These are phyloP conservation scores for Coracopsis vasa DNA, from an alignment of 2,113 vertebrate genomes.

Conservation along the genomic window DNA sequence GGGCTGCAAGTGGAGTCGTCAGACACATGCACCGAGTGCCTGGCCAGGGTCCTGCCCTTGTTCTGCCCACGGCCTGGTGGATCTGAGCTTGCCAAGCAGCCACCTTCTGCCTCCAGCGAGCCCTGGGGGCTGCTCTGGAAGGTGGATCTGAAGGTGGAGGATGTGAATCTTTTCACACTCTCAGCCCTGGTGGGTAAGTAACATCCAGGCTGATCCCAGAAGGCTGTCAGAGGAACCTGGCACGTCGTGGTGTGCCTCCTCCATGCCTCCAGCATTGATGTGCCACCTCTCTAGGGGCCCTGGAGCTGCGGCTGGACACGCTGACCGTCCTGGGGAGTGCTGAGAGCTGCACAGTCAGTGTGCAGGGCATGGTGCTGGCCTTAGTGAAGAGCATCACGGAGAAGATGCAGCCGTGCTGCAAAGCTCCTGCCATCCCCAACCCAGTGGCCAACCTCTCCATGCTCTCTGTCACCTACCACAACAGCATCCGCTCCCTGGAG, in stretches of 20 bases:
- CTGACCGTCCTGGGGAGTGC: slow-evolving; percentile 80
- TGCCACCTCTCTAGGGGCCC: slow-evolving; percentile 78
- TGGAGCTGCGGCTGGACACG: slow-evolving; percentile 84
- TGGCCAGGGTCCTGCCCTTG: slow-evolving; percentile 86
- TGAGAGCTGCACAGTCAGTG: slow-evolving; percentile 80
- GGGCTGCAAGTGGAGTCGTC: slow-evolving; percentile 92
- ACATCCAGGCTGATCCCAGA: not conserved
- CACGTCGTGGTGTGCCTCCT: not conserved
- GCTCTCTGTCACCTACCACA: slow-evolving; percentile 82
- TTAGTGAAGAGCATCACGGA: slow-evolving; percentile 85
- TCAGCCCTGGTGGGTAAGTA: slow-evolving; percentile 87
- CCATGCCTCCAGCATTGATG: not conserved
- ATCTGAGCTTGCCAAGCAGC: slow-evolving; percentile 11
- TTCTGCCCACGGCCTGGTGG: slow-evolving; percentile 36
- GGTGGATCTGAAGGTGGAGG: slow-evolving; percentile 88
- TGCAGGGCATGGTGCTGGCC: slow-evolving; percentile 85
- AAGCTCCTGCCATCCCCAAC: slow-evolving; percentile 77
- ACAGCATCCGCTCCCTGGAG: slow-evolving; percentile 86
- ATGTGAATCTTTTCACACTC: slow-evolving; percentile 89
- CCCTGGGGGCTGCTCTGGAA: slow-evolving; percentile 81
- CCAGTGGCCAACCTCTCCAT: slow-evolving; percentile 80
- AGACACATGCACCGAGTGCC: slow-evolving; percentile 88
- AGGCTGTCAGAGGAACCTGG: not conserved
- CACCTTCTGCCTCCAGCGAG: not conserved
- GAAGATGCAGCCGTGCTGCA: slow-evolving; percentile 88